phyloP scores from a whole-genome alignment of 2,113 vertebrate genomes.

The Genyomyrus donnyi region DNA sequence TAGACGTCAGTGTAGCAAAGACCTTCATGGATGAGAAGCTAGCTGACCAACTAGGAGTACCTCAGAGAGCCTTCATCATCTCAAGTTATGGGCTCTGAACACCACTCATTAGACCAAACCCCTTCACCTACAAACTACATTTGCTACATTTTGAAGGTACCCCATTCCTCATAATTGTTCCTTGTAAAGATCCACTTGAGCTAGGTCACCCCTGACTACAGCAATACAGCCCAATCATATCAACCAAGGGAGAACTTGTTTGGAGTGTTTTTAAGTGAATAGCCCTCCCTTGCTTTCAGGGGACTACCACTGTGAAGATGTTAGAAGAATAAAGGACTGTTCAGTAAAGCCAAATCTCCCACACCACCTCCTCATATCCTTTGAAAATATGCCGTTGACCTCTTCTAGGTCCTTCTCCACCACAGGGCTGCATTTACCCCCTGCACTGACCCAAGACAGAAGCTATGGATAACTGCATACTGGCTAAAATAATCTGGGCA shows the following conservation, averaged over 20 bases:
- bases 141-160: background rate
- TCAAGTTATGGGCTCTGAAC: background rate
- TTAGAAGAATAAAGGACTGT: background rate
- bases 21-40: background rate
- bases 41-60: background rate
- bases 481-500: no score
- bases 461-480: no score
- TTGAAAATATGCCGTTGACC: background rate
- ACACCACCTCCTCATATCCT: background rate
- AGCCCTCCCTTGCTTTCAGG: no score
- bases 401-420: no score
- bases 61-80: background rate
- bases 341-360: background rate
- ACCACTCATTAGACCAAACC: background rate
- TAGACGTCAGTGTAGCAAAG: no score
- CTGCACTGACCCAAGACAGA: no score
- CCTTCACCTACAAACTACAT: background rate
- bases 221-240: background rate
- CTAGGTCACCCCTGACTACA: background rate
- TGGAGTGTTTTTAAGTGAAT: background rate
- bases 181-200: background rate
- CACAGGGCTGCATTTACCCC: no score
- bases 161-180: background rate
- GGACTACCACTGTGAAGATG: background rate
- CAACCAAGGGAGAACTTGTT: background rate